Base-by-base conservation (phyloP, 2,113 vertebrate genomes). In the Nothocercus nigrocapillus region DNA sequence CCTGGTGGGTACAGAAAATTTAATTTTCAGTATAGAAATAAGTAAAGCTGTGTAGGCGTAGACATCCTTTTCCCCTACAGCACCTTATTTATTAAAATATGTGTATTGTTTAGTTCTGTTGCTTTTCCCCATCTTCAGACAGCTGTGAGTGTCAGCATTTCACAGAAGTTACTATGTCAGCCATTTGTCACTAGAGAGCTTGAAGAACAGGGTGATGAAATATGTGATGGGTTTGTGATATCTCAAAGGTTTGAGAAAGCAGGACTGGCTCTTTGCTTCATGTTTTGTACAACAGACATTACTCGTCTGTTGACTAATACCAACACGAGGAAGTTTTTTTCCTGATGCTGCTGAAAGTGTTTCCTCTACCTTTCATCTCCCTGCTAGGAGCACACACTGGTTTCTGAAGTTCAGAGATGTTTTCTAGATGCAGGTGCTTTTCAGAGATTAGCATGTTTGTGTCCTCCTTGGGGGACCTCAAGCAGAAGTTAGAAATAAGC, bases 181-280 rank as follows among this genome's bases (percentile, higher is more conserved):
- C 36, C 22, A 2, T 5, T 72, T 36, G 36, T 20, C 34, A 9
- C 42, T 68, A 32, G 56, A 89, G 67, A 18, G 47, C 21, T 44
- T 82, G 24, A 32, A 19, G 28, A 58, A 58, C 16, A 32, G 28
- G 28, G 54, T 58, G 28, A 18, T 58, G 30, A 58, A 58, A 58
- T 58, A 58, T 5, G 5, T 5, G 8, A 2, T 19, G 14, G 0
- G 0, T 63, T 6, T 6, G 13, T 61, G 42, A 63, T 62, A 24
- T 78, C 42, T 49, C 34, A 68, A 13, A 54, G 44, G 16, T 40
- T 18, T 72, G 30, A 38, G 54, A 77, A 77, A 83, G 21, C 21
- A 58, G 54, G 80, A 45, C 14, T 56, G 51, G 45, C 32, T 53
- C 77, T 78, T 24, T 34, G 32, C 21, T 74, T 83, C 51, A 63